Percentiles rank a stretch among this genome's conserved stretches.
phyloP scores from a whole-genome alignment of 2,113 vertebrate genomes.

The Laticauda colubrina region DNA sequence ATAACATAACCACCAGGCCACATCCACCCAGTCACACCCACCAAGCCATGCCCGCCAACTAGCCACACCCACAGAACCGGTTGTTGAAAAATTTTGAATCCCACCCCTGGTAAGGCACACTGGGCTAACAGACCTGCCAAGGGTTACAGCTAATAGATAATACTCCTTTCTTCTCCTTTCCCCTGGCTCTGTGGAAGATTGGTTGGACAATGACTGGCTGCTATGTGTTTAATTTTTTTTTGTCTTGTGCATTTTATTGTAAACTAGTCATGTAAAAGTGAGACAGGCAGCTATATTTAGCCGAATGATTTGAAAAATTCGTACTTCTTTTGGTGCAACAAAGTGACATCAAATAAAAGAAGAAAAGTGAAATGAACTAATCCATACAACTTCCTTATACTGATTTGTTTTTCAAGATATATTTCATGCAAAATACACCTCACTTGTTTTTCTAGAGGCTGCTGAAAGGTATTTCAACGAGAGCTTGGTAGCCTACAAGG shows the following conservation, averaged over 20 bases:
- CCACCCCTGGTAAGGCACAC: not conserved
- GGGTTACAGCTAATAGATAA: not conserved
- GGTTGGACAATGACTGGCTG: not conserved
- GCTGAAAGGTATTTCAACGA: slow-evolving; percentile 58
- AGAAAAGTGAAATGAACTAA: not conserved
- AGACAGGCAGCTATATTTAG: not conserved
- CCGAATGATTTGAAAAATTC: not conserved
- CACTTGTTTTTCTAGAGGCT: slow-evolving; percentile 43
- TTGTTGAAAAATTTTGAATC: no score
- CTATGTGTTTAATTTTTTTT: not conserved
- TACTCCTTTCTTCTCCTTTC: not conserved
- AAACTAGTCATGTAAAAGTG: not conserved
- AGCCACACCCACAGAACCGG: no score
- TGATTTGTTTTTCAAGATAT: not conserved
- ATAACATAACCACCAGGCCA: no score
- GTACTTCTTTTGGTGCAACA: not conserved
- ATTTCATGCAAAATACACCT: not conserved
- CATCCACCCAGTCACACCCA: no score
- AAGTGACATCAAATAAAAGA: not conserved
- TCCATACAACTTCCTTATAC: not conserved
- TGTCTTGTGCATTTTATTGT: not conserved
- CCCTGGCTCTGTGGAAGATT: not conserved
- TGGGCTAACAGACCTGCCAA: not conserved
- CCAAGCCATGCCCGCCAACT: no score
- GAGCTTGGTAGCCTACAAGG: slow-evolving; percentile 53